Evolutionary conservation across 1,140 invertebrate species (phyloP).

Genomic region (Apis mellifera): DNA sequence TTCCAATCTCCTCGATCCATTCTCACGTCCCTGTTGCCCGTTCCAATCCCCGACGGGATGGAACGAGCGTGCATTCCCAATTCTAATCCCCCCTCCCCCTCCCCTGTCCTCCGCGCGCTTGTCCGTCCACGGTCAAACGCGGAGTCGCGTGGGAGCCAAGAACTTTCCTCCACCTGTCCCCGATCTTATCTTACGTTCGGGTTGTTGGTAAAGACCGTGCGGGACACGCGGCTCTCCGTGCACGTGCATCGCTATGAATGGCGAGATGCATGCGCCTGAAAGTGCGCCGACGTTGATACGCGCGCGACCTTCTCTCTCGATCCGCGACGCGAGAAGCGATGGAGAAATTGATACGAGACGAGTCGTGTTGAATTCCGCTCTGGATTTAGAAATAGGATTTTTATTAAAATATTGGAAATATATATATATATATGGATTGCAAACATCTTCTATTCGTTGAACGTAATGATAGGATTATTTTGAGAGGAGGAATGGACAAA

Average conservation of each 20-base stretch:
- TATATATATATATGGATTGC: no score
- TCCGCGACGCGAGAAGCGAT: not conserved
- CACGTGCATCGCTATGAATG: slow-evolving; percentile 63
- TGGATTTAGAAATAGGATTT: no score
- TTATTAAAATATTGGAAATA: no score
- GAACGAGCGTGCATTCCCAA: slow-evolving; percentile 22
- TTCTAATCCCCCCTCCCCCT: slow-evolving; percentile 61
- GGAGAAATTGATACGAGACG: not conserved
- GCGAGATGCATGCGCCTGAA: slow-evolving; percentile 30
- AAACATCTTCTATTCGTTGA: no score
- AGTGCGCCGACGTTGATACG: not conserved
- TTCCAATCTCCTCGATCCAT: slow-evolving; percentile 17
- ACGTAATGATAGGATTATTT: no score
- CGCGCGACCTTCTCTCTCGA: not conserved
- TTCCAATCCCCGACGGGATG: slow-evolving; percentile 16
- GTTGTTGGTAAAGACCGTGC: slow-evolving; percentile 44
- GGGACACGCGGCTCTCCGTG: slow-evolving; percentile 33
- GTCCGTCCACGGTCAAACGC: slow-evolving; percentile 39
- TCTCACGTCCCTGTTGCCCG: slow-evolving; percentile 53
- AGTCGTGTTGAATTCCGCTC: no score
- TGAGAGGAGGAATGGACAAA: no score
- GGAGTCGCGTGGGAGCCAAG: slow-evolving; percentile 54
- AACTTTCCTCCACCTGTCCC: slow-evolving; percentile 66
- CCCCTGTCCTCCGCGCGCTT: no score
- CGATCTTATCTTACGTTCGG: slow-evolving; percentile 65